Evolutionary conservation across 2,113 vertebrate genomes (phyloP).

Genomic region (Athene cunicularia): DNA sequence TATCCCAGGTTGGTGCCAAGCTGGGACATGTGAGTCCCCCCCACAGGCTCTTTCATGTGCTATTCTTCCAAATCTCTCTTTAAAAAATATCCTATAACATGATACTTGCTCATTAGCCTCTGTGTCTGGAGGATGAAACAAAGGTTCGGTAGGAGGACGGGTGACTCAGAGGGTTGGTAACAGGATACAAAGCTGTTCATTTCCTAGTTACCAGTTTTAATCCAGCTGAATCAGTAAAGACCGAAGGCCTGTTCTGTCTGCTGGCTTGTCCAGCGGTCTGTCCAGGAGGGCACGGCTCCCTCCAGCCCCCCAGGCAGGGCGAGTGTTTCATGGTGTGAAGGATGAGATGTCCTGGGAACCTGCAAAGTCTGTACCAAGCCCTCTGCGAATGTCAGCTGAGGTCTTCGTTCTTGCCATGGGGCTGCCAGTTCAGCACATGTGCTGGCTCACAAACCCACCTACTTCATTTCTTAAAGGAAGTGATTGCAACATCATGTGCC

Average conservation of each 20-base stretch:
- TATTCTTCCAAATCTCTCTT: not conserved
- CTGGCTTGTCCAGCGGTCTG: not conserved
- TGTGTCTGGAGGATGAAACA: conserved; percentile 14
- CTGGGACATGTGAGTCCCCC: not conserved
- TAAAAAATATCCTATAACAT: not conserved
- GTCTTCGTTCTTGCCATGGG: not conserved
- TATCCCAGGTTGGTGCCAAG: not conserved
- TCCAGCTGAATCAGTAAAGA: conserved; percentile 32
- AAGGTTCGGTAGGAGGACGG: not conserved
- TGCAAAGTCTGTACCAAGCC: not conserved
- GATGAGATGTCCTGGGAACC: not conserved
- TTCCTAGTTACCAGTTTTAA: conserved; percentile 31
- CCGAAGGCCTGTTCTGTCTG: not conserved
- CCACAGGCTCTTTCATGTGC: not conserved
- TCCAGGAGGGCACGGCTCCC: not conserved
- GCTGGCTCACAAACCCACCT: not conserved
- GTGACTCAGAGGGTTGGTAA: conserved; percentile 48
- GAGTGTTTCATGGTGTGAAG: not conserved
- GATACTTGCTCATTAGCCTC: not conserved
- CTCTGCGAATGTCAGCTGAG: not conserved
- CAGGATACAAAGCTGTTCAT: not conserved
- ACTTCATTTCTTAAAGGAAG: not conserved
- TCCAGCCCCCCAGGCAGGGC: not conserved
- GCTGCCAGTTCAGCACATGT: not conserved
- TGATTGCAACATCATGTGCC: not conserved